A percentile compares a stretch with the other conserved stretches of the same genome.
Conservation (phyloP, 2,888 invertebrate species). For the Odontocolon sp. region DNA sequence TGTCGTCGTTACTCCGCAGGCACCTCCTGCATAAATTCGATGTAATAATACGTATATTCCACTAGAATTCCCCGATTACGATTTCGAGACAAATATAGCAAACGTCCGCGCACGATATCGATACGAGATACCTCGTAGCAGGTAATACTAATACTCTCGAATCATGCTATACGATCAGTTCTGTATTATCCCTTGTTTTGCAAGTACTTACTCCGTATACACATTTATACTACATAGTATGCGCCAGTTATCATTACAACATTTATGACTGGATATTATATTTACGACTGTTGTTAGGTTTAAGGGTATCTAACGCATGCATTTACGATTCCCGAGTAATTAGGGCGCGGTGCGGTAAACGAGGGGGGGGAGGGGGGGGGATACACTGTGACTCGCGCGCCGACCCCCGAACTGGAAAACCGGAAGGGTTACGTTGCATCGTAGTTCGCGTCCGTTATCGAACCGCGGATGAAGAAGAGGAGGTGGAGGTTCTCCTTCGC, state of each 20-base stretch:
- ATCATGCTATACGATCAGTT: slow-evolving; percentile 16
- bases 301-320: neutral
- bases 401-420: slow-evolving; percentile 57
- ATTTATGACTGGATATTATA: slow-evolving; percentile 44
- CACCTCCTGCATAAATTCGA: slow-evolving; percentile 13
- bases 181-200: slow-evolving; percentile 25
- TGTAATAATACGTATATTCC: neutral
- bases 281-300: slow-evolving; percentile 45
- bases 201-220: neutral
- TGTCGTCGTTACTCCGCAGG: neutral
- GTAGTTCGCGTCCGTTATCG: slow-evolving; percentile 69
- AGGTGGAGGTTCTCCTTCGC: slow-evolving; percentile 28
- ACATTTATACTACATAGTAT: neutral
- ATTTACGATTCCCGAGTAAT: slow-evolving; percentile 57
- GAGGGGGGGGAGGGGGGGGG: too few species aligned
- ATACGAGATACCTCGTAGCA: slow-evolving; percentile 4
- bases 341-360: slow-evolving; percentile 32
- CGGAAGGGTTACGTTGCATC: slow-evolving; percentile 68
- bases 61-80: slow-evolving; percentile 19
- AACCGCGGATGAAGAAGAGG: slow-evolving; percentile 63
- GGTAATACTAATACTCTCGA: slow-evolving; percentile 12
- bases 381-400: slow-evolving; percentile 10
- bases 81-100: slow-evolving; percentile 11
- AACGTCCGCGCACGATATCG: slow-evolving; percentile 10
- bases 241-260: slow-evolving; percentile 42